Percentiles rank a stretch among this genome's conserved stretches.
Conservation (phyloP, 2,888 invertebrate genomes). For the Patella depressa region DNA sequence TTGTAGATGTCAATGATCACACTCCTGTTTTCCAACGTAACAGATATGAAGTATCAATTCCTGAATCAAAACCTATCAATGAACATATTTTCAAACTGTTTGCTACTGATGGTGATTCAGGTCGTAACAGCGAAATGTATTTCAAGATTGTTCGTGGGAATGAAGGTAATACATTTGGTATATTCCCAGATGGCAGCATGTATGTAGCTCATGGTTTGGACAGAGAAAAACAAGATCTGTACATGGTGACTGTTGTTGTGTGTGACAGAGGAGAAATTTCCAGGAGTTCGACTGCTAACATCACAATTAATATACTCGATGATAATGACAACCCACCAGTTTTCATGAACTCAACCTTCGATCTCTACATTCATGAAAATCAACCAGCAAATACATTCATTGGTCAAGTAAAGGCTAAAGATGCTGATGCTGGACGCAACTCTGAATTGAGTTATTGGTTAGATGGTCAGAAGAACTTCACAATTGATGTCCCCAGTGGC, state of each 20-base stretch:
- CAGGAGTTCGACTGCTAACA: slow-evolving; percentile 83
- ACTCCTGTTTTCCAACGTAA: slow-evolving; percentile 93
- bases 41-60: slow-evolving; percentile 91
- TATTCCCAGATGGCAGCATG: slow-evolving; percentile 94
- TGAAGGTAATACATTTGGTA: slow-evolving; percentile 87
- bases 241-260: slow-evolving; percentile 88
- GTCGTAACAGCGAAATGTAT: slow-evolving; percentile 56
- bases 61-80: slow-evolving; percentile 92
- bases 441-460: slow-evolving; percentile 90
- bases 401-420: slow-evolving; percentile 75
- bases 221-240: slow-evolving; percentile 91
- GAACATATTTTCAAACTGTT: slow-evolving; percentile 74
- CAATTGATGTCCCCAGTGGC: slow-evolving; percentile 93
- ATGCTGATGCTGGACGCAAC: slow-evolving; percentile 89
- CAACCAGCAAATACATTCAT: slow-evolving; percentile 50
- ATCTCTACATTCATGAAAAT: slow-evolving; percentile 60
- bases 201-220: slow-evolving; percentile 90
- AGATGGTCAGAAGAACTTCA: slow-evolving; percentile 78
- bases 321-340: slow-evolving; percentile 70
- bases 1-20: slow-evolving; percentile 95
- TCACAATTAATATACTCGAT: slow-evolving; percentile 85
- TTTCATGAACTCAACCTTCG: slow-evolving; percentile 77
- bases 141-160: slow-evolving; percentile 87
- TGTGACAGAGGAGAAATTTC: slow-evolving; percentile 77
- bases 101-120: slow-evolving; percentile 63